phyloP scores from a whole-genome alignment of 1,140 invertebrate species.

The Drosophila ogumai region DNA sequence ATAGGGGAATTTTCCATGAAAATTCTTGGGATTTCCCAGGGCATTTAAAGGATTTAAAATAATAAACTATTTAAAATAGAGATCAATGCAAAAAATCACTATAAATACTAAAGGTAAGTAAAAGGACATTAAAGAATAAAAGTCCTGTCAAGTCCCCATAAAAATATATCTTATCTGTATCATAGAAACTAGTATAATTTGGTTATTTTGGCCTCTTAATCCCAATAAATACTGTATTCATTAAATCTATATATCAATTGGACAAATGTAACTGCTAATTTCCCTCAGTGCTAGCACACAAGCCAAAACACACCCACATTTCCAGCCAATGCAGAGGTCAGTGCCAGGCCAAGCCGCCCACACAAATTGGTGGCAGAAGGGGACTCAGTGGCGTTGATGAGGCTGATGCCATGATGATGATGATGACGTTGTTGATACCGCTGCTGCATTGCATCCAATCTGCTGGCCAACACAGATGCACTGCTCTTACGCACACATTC shows the following conservation, averaged over 20 bases:
- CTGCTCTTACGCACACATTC: constrained; percentile 8
- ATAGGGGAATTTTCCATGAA: too few species aligned
- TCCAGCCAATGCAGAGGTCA: constrained; percentile 38
- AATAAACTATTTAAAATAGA: not conserved
- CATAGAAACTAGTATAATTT: not conserved
- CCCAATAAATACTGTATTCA: not conserved
- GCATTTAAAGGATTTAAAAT: not conserved
- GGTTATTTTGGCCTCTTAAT: not conserved
- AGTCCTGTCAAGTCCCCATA: too few species aligned
- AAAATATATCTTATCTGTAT: too few species aligned
- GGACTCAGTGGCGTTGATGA: constrained; percentile 21
- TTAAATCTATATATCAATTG: not conserved
- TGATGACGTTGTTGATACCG: constrained; percentile 11
- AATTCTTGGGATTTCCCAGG: rapidly evolving
- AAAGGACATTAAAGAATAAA: not conserved
- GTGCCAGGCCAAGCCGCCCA: constrained; percentile 41
- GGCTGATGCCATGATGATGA: constrained; percentile 28
- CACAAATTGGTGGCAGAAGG: constrained; percentile 30
- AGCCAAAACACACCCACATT: not conserved
- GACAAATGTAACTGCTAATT: not conserved
- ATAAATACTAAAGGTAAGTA: not conserved
- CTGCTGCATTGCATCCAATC: constrained; percentile 44
- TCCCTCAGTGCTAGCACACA: constrained; percentile 15
- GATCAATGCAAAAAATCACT: too few species aligned
- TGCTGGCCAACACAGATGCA: constrained; percentile 22